Evolutionary conservation across 2,797 vertebrate species (phyloP), one percentile per base, ranked within the genome.

Genomic region (Urophycis tenuis): DNA sequence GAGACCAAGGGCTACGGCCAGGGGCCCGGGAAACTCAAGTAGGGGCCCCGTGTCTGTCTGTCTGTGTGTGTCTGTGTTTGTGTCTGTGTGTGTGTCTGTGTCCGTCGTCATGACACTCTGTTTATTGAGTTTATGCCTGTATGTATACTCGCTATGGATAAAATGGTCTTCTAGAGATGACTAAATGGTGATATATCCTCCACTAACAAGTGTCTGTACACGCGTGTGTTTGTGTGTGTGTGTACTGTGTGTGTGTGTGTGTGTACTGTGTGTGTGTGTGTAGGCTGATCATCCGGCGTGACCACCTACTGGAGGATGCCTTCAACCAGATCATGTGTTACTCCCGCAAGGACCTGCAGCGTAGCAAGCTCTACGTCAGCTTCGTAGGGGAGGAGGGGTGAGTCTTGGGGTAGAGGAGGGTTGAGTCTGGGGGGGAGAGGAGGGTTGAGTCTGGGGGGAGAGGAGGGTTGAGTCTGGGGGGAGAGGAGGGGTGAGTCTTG

Each of bases 281-380:
- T 90, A 98, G 97, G 90, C 89, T 98, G 90, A 95, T 98, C 87
- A 98, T 98, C 88, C 93, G 97, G 78, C 94, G 97, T 82, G 96
- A 97, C 86, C 96, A 96, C 82, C 92, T 98, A 83, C 90, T 98
- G 76, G 97, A 98, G 91, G 97, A 98, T 76, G 96, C 96, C 86
- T 98, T 98, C 87, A 98, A 98, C 87, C 97, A 98, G 92, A 97
- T 98, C 83, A 98, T 98, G 95, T 96, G 95, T 77, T 98, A 97
- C 82, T 98, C 97, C 75, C 95, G 96, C 71, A 98, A 98, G 89
- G 97, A 98, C 85, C 92, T 98, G 83, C 97, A 98, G 91, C 95
- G 96, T 81, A 97, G 96, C 89, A 98, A 98, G 84, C 94, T 98
- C 34, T 98, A 98, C 22, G 96, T 98, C 87, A 96, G 95, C 0